A percentile compares a stretch with the other conserved stretches of the same genome.
Conservation (phyloP, 2,113 vertebrate genomes). For the Hipposideros armiger region DNA sequence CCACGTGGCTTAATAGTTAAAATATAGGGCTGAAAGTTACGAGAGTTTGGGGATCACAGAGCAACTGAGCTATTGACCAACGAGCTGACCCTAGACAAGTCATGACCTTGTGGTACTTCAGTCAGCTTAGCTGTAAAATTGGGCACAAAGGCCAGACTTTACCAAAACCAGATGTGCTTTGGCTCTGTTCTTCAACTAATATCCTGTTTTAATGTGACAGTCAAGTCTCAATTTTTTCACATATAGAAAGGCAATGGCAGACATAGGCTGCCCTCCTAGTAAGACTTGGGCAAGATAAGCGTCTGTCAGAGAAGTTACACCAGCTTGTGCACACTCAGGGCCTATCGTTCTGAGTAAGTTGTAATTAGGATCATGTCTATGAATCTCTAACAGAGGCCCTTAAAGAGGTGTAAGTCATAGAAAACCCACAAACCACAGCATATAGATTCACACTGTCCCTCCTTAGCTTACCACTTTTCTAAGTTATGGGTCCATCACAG, state of each 20-base stretch:
- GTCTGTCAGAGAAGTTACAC: neutral
- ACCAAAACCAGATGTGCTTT: slow-evolving; percentile 76
- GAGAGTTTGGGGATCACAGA: slow-evolving; percentile 59
- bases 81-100: slow-evolving; percentile 54
- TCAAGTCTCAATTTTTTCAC: neutral
- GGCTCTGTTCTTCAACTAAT: slow-evolving; percentile 50
- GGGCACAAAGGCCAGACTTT: slow-evolving; percentile 54
- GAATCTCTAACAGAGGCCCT: neutral
- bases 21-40: slow-evolving; percentile 64
- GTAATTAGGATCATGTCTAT: neutral
- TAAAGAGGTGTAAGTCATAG: neutral
- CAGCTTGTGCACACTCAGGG: neutral
- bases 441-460: neutral
- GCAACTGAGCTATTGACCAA: slow-evolving; percentile 74
- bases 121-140: slow-evolving; percentile 64
- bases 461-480: neutral
- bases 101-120: slow-evolving; percentile 61
- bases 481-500: neutral
- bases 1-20: slow-evolving; percentile 65
- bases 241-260: neutral
- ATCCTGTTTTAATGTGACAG: neutral
- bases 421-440: neutral
- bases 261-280: neutral
- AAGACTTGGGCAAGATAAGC: neutral
- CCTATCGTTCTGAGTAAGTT: neutral